Base-by-base conservation (phyloP, 92 coral and sea anemone species). In the Zoanthus solanderi region DNA sequence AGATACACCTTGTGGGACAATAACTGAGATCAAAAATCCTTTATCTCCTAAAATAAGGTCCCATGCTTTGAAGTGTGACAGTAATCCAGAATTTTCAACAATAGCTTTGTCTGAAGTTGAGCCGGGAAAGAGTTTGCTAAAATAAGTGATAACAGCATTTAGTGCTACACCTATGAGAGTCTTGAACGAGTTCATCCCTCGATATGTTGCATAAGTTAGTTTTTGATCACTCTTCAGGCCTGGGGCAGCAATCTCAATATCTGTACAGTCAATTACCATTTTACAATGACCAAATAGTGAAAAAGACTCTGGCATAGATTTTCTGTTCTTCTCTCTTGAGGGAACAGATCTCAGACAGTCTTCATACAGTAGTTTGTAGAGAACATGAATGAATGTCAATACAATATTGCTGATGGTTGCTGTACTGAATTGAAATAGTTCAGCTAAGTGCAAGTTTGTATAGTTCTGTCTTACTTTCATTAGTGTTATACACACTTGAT, bases 341-440 rank as follows among this genome's bases (percentile, higher is more conserved):
- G 69, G 78, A n/a, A 86, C 56, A 4, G 71, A 48, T 31, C 37
- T 74, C 86, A 92, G 71, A 65, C 32, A 34, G 32, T 77, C 81
- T 7, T 78, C 79, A 84, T 71, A 78, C 63, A 85, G 76, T 15
- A 85, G 71, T 56, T 71, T 67, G 68, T 90, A 81, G 13, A 90
- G 79, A 46, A 85, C 86, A 77, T 90, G 79, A 54, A 71, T 66
- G 50, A 90, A 90, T 15, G 89, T 85, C 66, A 87, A 57, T 23
- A 90, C 52, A 53, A 85, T 42, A 34, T 85, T 90, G 28, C 68
- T 18, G 69, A 90, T 85, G 12, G 92, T 92, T 53, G 93, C 75
- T 45, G 72, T 75, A 78, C 93, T 87, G 29, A 88, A 85, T 46
- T 85, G 68, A 73, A 90, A 92, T 18, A 91, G 81, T 31, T 79